Percentiles rank a stretch among this genome's conserved stretches.
phyloP scores from a whole-genome alignment of 2,888 invertebrate species.

The Synergus umbraculus region DNA sequence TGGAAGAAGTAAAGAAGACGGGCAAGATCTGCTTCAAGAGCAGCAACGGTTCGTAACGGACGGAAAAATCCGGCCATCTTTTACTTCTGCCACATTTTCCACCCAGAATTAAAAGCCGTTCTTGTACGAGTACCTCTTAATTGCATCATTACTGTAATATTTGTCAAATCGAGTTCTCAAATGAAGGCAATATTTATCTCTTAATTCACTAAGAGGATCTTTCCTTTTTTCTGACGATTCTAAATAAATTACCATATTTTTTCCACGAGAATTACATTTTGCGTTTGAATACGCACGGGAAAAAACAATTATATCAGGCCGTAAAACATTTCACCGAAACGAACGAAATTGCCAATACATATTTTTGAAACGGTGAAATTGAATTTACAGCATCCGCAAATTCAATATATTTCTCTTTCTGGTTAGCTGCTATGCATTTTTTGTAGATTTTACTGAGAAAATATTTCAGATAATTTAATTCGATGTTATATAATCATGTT shows the following conservation, averaged over 20 bases:
- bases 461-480: too few relatives aligned
- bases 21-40: background rate
- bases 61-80: constrained; percentile 6
- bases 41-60: background rate
- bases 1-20: constrained; percentile 1
- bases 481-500: too few relatives aligned
- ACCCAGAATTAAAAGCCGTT: constrained; percentile 13
- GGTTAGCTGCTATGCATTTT: background rate
- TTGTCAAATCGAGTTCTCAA: background rate
- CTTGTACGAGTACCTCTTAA: constrained; percentile 2
- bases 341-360: too few relatives aligned
- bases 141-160: constrained; percentile 23
- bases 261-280: too few relatives aligned
- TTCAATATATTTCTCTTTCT: background rate
- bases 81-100: constrained; percentile 13
- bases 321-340: too few relatives aligned
- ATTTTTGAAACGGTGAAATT: too few relatives aligned
- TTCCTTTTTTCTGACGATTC: background rate
- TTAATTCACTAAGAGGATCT: background rate
- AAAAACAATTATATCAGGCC: background rate
- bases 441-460: too few relatives aligned
- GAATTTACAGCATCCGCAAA: background rate
- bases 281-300: background rate
- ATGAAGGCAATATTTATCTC: background rate
- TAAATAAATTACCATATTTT: background rate